Base-by-base conservation (phyloP, 2,888 invertebrate species). In the Hedychridium roseum region DNA sequence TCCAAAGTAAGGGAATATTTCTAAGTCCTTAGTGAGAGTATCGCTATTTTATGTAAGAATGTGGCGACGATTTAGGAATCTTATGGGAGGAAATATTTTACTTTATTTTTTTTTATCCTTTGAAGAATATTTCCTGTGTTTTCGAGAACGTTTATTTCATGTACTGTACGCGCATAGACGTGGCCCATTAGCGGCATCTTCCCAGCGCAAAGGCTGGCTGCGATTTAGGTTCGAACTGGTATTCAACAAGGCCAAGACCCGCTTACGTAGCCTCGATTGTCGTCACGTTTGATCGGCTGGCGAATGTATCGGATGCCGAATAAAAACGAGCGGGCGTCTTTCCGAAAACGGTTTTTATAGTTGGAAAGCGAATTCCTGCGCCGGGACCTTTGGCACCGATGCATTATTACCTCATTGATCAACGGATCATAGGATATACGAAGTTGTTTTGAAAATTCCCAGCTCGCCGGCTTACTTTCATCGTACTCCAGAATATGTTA, bases 241-340 rank as follows among this genome's bases (percentile, higher is more conserved):
- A 39, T 44, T 52, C 51, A 54, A 57, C 55, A 57, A 57, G 59
- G 57, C 57, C 59, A 55, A 54, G 55, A 55, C 55, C 55, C 48
- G 50, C 41, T 53, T 58, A 53, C 50, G 26, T 59, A 51, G 32
- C 39, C 52, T 45, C 55, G 57, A 59, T 57, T 44, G 44, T 41
- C 42, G 36, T 38, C 42, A 41, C 40, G 40, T 40, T 30, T 40
- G 47, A 37, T 46, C 44, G 38, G 30, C 48, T 47, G 21, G 26
- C 36, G 44, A 46, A 41, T 30, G 17, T 6, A 21, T 3, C 21
- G 5, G 12, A 26, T 12, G 31, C 16, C 7, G 15, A n/a, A 4
- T 6, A 11, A 4, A n/a, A 4, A 30, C 12, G 30, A n/a, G 4
- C 30, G 11, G 23, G 7, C 21, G n/a, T 43, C 3, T 9, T 35